phyloP scores from a whole-genome alignment of 2,888 invertebrate genomes.

The Drosophila merina region DNA sequence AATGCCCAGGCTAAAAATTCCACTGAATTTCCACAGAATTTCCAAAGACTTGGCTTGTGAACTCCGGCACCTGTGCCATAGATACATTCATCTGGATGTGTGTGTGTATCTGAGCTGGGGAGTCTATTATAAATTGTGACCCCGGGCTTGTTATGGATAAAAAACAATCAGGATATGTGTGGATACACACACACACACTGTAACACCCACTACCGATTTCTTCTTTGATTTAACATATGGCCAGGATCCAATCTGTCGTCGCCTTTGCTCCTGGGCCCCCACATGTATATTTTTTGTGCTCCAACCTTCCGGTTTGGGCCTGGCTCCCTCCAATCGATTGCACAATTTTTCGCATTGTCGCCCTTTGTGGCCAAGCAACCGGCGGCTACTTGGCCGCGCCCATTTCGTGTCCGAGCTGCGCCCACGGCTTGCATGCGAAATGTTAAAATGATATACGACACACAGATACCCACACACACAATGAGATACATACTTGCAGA shows the following conservation, averaged over 20 bases:
- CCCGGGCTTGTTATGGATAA: slow-evolving; percentile 69
- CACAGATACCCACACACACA: slow-evolving; percentile 5
- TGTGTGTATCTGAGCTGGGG: slow-evolving; percentile 3
- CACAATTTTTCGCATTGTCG: slow-evolving; percentile 81
- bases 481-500: slow-evolving; percentile 7
- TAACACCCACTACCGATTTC: slow-evolving; percentile 34
- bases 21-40: slow-evolving; percentile 69
- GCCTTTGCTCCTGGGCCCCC: not conserved
- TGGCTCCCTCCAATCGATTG: slow-evolving; percentile 70
- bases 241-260: slow-evolving; percentile 24
- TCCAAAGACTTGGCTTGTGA: slow-evolving; percentile 52
- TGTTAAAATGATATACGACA: slow-evolving; percentile 60
- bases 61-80: slow-evolving; percentile 64
- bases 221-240: slow-evolving; percentile 62
- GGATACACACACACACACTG: slow-evolving; percentile 42
- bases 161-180: slow-evolving; percentile 65
- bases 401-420: slow-evolving; percentile 66
- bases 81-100: slow-evolving; percentile 26
- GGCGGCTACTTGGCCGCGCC: slow-evolving; percentile 70
- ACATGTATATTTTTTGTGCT: slow-evolving; percentile 15
- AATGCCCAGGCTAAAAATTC: slow-evolving; percentile 71
- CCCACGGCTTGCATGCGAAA: slow-evolving; percentile 70
- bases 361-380: slow-evolving; percentile 69
- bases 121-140: slow-evolving; percentile 67
- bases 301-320: slow-evolving; percentile 6